Conservation (phyloP, 2,888 invertebrate species). For the Rhagonycha lutea region DNA sequence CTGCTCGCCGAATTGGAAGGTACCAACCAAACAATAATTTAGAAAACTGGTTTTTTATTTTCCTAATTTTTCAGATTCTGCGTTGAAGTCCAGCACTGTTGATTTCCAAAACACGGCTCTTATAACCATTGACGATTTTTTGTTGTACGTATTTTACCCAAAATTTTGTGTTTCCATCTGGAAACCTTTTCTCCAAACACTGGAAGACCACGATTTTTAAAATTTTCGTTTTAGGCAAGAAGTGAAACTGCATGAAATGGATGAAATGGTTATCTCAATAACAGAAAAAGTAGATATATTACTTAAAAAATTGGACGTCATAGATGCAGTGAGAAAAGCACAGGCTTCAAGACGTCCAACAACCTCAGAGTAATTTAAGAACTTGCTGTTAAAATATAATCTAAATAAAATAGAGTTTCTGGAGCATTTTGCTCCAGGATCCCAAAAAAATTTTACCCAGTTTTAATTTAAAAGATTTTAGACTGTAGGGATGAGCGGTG, state of each 20-base stretch:
- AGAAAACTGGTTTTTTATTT: not conserved
- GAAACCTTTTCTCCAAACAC: not conserved
- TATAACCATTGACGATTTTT: not conserved
- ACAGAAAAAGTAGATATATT: slow-evolving; percentile 39
- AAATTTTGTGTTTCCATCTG: too few species aligned
- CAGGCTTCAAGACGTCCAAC: not conserved
- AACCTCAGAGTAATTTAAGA: too few species aligned
- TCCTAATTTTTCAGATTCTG: not conserved
- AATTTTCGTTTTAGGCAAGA: slow-evolving; percentile 43
- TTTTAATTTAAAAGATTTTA: too few species aligned
- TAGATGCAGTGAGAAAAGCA: slow-evolving; percentile 31
- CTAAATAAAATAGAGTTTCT: too few species aligned
- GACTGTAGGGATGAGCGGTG: too few species aligned
- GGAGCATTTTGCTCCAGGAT: too few species aligned
- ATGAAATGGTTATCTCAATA: slow-evolving; percentile 37
- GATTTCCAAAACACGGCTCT: not conserved
- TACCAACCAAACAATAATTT: not conserved
- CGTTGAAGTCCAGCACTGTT: not conserved
- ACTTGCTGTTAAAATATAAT: too few species aligned
- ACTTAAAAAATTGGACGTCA: slow-evolving; percentile 40
- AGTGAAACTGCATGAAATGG: slow-evolving; percentile 43
- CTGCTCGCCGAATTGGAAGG: slow-evolving; percentile 38
- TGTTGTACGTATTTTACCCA: not conserved
- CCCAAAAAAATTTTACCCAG: too few species aligned
- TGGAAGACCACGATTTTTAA: not conserved